Base-by-base conservation (phyloP, 2,888 invertebrate genomes). In the Oconnorella tubifera region DNA sequence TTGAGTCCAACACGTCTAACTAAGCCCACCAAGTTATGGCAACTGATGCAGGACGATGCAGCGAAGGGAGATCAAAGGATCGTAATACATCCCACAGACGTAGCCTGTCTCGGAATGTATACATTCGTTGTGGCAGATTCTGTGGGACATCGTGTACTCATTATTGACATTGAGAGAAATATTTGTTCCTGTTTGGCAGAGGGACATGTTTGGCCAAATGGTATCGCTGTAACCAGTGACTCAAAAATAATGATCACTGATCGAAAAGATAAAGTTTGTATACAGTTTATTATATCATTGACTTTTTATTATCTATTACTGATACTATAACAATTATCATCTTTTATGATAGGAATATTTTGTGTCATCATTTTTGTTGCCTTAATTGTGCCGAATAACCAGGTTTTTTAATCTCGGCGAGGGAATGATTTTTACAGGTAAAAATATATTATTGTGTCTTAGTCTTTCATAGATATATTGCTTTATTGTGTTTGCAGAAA, bases 51-150 rank as follows among this genome's bases (percentile, higher is more conserved):
- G 6, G 23, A 10, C 53, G 53, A 53, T 6, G 53, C n/a, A 14
- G 10, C n/a, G 53, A 4, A 4, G 10, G 10, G 6, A n/a, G 23
- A 6, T 25, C 27, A 6, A 25, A 25, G 33, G 27, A 3, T 33
- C 59, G 27, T 68, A 19, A 28, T 56, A 14, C 29, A 48, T 25
- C 68, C 68, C 2, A 33, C 59, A 23, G 70, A 68, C 56, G 67
- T 70, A 2, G 60, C 62, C 31, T 70, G 66, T 57, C 40, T 70
- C n/a, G 59, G 32, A 27, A 33, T 32, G 4, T 53, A 57, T 27
- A 53, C 33, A 31, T 67, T 70, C 62, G 56, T 64, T 4, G 70
- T 70, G 1, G 67, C 67, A 6, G 70, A 70, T 49, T 69, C 68
- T 3, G 67, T 60, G 2, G 68, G 59, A 0, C 70, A 69, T 51